Evolutionary conservation across 2,888 invertebrate genomes (phyloP).

Genomic region (Pegoplata infirma): DNA sequence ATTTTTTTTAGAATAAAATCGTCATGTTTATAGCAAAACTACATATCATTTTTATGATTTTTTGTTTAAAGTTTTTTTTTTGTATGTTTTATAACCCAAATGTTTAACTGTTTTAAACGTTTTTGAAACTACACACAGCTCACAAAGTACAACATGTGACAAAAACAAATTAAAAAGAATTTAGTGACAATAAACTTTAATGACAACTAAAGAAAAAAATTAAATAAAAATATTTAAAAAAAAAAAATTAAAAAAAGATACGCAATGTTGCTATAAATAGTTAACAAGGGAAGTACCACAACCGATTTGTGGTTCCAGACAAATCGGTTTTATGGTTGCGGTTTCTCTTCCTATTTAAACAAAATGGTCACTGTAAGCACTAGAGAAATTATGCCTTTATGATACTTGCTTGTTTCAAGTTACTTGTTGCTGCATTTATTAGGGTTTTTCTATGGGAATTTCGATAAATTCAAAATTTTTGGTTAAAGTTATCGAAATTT

Average conservation of each 20-base stretch:
- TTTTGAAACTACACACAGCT: background rate
- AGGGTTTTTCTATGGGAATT: too few relatives aligned
- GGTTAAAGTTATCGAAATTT: too few relatives aligned
- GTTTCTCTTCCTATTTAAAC: too few relatives aligned
- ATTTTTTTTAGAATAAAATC: background rate
- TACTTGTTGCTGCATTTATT: too few relatives aligned
- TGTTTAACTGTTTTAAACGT: constrained; percentile 27
- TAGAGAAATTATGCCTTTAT: too few relatives aligned
- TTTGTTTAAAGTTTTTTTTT: constrained; percentile 3
- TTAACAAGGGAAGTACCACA: too few relatives aligned
- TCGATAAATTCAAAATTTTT: too few relatives aligned
- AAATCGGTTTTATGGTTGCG: too few relatives aligned
- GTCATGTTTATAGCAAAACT: constrained; percentile 40
- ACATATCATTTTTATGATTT: background rate
- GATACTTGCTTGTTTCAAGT: too few relatives aligned
- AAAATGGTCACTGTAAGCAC: too few relatives aligned
- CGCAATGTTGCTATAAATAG: too few relatives aligned
- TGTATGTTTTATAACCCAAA: constrained; percentile 15
- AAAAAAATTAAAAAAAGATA: background rate
- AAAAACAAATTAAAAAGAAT: constrained; percentile 32
- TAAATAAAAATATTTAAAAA: background rate
- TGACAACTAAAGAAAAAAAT: background rate
- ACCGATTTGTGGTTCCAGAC: too few relatives aligned
- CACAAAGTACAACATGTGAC: constrained; percentile 30
- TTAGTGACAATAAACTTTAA: background rate